Percentiles rank a stretch among this genome's conserved stretches.
phyloP scores from a whole-genome alignment of 2,888 invertebrate species.

The Drosophila parthenogenetica region DNA sequence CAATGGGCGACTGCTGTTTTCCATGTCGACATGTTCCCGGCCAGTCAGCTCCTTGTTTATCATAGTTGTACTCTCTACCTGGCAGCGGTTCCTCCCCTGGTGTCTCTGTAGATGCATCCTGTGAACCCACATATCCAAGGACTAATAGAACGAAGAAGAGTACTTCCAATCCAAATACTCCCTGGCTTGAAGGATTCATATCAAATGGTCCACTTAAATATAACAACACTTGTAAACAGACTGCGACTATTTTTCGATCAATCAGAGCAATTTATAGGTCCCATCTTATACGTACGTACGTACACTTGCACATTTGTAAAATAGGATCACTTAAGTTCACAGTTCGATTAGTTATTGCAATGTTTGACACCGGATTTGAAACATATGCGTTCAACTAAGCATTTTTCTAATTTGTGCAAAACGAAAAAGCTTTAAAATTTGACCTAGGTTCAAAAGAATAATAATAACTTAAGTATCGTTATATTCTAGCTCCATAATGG shows the following conservation, averaged over 20 bases:
- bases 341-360: slow-evolving; percentile 56
- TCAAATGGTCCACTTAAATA: neutral
- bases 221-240: slow-evolving; percentile 35
- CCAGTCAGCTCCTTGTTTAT: neutral
- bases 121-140: neutral
- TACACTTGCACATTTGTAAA: slow-evolving; percentile 15
- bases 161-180: slow-evolving; percentile 2
- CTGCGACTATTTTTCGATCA: slow-evolving; percentile 35
- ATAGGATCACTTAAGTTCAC: slow-evolving; percentile 37
- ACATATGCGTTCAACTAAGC: neutral
- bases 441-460: neutral
- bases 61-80: neutral
- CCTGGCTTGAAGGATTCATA: slow-evolving; percentile 27
- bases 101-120: slow-evolving; percentile 2
- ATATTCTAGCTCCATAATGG: neutral
- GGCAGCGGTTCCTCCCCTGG: no score
- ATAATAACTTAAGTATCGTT: neutral
- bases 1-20: slow-evolving; percentile 1
- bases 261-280: slow-evolving; percentile 54
- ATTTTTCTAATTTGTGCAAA: neutral
- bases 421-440: neutral
- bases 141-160: slow-evolving; percentile 26
- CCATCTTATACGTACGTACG: slow-evolving; percentile 1
- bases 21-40: neutral
- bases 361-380: slow-evolving; percentile 22